Base-by-base conservation (phyloP, 2,888 invertebrate genomes). In the Drosophila demipolita region DNA sequence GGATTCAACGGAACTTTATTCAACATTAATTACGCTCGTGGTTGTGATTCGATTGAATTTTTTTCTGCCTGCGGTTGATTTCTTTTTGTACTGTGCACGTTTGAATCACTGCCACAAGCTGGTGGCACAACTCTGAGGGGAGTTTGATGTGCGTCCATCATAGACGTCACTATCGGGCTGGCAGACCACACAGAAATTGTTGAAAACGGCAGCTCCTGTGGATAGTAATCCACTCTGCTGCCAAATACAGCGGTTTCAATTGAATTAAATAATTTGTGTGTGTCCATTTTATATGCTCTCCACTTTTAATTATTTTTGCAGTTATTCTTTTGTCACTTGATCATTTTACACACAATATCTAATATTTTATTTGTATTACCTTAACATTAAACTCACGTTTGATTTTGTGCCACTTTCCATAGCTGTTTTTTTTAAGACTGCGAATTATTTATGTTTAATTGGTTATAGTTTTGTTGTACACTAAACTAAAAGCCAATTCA, bases 221-320 rank as follows among this genome's bases (percentile, higher is more conserved):
- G 65, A 67, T 75, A 60, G 66, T 81, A 78, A 88, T 81, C 78
- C 76, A 72, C 78, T 75, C 63, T 66, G 50, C 64, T 85, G 84
- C 83, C 87, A 88, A 77, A 83, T 88, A 82, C 85, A 85, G 78
- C 68, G 69, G 66, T 72, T 88, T 81, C 83, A 85, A 78, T 73
- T 83, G 75, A 87, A 88, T 88, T 86, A 78, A 88, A 85, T 85
- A 88, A 86, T 85, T 83, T 78, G 81, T 67, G 45, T 55, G 70
- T 74, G 72, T 83, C 81, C 72, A 69, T 83, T 85, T 82, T 85
- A 80, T 85, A 73, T 70, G 69, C 80, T 65, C 64, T 83, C 61
- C 59, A 64, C 68, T 66, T 75, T 74, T 72, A 73, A 77, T 75
- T 80, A 72, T 71, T 64, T 64, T 64, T 61, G 35, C 33, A 32